Evolutionary conservation across 2,797 vertebrate species (phyloP).

Genomic region (Neosilurus hyrtlii): DNA sequence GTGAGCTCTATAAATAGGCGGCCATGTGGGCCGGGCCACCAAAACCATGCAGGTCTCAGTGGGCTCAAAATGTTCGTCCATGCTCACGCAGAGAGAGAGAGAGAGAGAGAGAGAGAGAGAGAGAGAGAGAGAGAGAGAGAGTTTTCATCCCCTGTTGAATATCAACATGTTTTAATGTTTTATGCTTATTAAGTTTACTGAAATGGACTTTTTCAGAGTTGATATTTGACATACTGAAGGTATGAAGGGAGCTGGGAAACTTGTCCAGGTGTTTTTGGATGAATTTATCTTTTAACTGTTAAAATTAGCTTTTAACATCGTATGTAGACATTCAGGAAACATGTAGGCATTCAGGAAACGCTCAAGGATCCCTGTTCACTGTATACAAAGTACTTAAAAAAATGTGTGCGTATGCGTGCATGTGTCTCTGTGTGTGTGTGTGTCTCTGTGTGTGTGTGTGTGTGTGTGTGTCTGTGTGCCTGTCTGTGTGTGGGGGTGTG

Average conservation of each 20-base stretch:
- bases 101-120: not conserved
- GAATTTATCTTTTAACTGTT: conserved; percentile 6
- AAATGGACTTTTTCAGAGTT: not conserved
- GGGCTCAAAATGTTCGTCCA: conserved; percentile 71
- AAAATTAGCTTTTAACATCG: conserved; percentile 23
- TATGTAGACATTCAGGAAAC: too few relatives aligned
- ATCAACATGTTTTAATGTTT: conserved; percentile 23
- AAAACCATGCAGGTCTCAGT: conserved; percentile 68
- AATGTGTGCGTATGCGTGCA: not conserved
- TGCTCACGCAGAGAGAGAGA: conserved; percentile 57
- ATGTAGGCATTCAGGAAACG: conserved; percentile 35
- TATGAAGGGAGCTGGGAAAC: conserved; percentile 34
- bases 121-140: too few relatives aligned
- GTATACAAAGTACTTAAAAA: conserved; percentile 41
- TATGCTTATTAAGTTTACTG: conserved; percentile 4
- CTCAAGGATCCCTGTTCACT: conserved; percentile 47
- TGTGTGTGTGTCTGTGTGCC: conserved; percentile 7
- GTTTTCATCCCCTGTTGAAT: conserved; percentile 36
- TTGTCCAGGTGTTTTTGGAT: conserved; percentile 4
- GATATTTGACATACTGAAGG: not conserved
- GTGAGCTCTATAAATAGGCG: conserved; percentile 77
- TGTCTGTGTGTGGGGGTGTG: conserved; percentile 41
- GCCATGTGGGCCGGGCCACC: conserved; percentile 66
- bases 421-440: conserved; percentile 5
- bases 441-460: conserved; percentile 14